Conservation (phyloP, 2,888 invertebrate species). For the Cryptops parisi region DNA sequence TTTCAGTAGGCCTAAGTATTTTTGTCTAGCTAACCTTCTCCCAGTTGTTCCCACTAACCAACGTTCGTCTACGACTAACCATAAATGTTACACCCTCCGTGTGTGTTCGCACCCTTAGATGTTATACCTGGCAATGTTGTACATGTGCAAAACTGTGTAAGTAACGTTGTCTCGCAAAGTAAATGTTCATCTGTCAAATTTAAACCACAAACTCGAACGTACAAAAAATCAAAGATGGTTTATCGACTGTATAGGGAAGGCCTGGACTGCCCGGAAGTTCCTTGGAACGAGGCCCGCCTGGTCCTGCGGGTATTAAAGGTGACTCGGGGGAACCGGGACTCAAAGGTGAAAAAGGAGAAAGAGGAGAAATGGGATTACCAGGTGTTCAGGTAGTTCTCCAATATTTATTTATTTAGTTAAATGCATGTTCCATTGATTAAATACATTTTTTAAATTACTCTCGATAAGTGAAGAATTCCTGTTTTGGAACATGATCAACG, state of each 20-base stretch:
- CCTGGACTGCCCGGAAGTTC: conserved; percentile 41
- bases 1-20: not conserved
- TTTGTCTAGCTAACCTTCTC: not conserved
- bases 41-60: not conserved
- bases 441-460: too few relatives aligned
- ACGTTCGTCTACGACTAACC: too few relatives aligned
- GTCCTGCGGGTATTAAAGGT: conserved; percentile 46
- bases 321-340: conserved; percentile 41
- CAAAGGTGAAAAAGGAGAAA: conserved; percentile 36
- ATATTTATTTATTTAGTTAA: too few relatives aligned
- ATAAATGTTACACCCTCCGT: too few relatives aligned
- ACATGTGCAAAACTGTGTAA: not conserved
- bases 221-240: too few relatives aligned
- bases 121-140: not conserved
- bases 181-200: too few relatives aligned
- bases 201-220: too few relatives aligned
- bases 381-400: conserved; percentile 28
- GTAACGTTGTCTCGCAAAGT: not conserved
- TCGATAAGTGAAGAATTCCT: too few relatives aligned
- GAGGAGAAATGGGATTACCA: conserved; percentile 39
- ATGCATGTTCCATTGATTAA: too few relatives aligned
- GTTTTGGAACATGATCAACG: too few relatives aligned
- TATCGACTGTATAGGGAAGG: conserved; percentile 37
- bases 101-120: not conserved
- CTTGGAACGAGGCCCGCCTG: conserved; percentile 48